Conservation (phyloP, 64 coral and sea anemone genomes). For the Montipora sp. region DNA sequence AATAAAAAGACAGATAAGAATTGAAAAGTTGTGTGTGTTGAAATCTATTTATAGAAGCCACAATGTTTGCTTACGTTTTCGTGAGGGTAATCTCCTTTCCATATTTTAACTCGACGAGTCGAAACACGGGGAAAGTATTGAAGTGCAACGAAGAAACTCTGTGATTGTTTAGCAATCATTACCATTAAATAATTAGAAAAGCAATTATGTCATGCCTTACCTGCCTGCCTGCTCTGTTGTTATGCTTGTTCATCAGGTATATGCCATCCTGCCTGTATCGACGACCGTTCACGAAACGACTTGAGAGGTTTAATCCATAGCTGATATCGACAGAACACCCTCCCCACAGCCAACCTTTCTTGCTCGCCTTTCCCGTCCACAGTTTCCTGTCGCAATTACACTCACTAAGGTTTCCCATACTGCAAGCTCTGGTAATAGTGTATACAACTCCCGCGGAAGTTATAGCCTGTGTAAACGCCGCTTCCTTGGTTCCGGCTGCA, state of each 20-base stretch:
- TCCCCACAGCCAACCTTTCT: conserved; percentile 57
- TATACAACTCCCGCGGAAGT: conserved; percentile 89
- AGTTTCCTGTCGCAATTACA: conserved; percentile 64
- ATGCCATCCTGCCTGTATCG: conserved; percentile 38
- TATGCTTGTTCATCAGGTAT: conserved; percentile 78
- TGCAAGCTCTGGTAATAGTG: conserved; percentile 77
- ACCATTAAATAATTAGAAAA: conserved; percentile 78
- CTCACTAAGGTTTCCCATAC: conserved; percentile 63
- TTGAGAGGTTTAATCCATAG: conserved; percentile 66
- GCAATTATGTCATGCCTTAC: conserved; percentile 78
- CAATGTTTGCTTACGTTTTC: not conserved
- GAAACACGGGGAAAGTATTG: not conserved
- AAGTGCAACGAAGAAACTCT: conserved; percentile 50
- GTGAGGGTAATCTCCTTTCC: not conserved
- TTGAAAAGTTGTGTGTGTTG: not conserved
- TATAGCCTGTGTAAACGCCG: conserved; percentile 86
- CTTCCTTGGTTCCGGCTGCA: conserved; percentile 88
- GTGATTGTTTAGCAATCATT: conserved; percentile 62
- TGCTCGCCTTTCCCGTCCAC: not conserved
- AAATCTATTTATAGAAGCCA: not conserved
- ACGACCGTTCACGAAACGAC: conserved; percentile 68
- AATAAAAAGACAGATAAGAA: not conserved
- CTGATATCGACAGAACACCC: conserved; percentile 80
- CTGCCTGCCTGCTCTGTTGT: conserved; percentile 74
- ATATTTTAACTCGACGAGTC: not conserved